Percentiles rank a stretch among this genome's conserved stretches.
Conservation (phyloP, 2,888 invertebrate species). For the Stenoptilia bipunctidactyla region DNA sequence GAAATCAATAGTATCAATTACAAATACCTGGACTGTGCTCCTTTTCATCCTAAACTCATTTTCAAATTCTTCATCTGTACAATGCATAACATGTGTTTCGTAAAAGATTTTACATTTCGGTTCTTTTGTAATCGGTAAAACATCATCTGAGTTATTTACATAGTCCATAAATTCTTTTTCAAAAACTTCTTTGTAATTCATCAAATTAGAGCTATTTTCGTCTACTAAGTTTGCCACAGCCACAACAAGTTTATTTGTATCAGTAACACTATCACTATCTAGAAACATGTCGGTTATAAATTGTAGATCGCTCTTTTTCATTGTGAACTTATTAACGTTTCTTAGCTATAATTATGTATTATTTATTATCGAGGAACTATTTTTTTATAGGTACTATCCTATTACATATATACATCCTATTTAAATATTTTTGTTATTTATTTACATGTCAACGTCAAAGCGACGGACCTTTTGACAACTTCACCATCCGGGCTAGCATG, state of each 20-base stretch:
- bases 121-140: not conserved
- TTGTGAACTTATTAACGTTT: too few species aligned
- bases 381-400: too few species aligned
- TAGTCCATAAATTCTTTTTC: conserved; percentile 23
- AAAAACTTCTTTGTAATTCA: conserved; percentile 26
- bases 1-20: too few species aligned
- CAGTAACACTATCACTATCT: conserved; percentile 40
- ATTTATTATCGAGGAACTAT: too few species aligned
- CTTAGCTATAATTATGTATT: too few species aligned
- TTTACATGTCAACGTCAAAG: too few species aligned
- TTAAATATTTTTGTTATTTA: too few species aligned
- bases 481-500: too few species aligned
- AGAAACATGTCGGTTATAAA: conserved; percentile 49
- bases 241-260: conserved; percentile 40
- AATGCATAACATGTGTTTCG: conserved; percentile 33
- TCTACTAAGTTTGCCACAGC: conserved; percentile 44
- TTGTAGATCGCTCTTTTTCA: conserved; percentile 40
- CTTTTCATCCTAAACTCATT: conserved; percentile 42
- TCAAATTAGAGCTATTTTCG: conserved; percentile 45
- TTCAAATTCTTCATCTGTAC: conserved; percentile 37
- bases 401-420: too few species aligned
- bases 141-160: conserved; percentile 7
- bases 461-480: too few species aligned
- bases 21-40: conserved; percentile 41
- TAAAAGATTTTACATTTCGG: conserved; percentile 27